Conservation (phyloP, 2,888 invertebrate species). For the Rambutsinella grinnellia region DNA sequence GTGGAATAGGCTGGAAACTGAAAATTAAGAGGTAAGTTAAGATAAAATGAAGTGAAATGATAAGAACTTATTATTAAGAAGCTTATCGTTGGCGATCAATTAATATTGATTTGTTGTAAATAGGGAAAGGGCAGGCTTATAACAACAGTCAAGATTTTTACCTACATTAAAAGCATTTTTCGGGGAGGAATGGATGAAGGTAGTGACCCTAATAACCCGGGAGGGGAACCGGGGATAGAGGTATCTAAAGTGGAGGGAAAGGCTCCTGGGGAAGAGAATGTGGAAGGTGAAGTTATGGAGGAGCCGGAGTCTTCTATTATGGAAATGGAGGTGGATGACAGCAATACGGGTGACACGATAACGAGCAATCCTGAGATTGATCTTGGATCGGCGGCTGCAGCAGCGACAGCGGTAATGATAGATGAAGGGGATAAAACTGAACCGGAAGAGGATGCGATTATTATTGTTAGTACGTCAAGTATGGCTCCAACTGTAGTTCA, state of each 20-base stretch:
- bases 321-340: constrained; percentile 51
- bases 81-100: too few species aligned
- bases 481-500: background rate
- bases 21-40: too few species aligned
- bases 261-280: background rate
- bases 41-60: too few species aligned
- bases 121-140: too few species aligned
- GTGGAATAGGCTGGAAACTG: too few species aligned
- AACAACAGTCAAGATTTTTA: background rate
- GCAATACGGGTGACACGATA: constrained; percentile 46
- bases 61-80: too few species aligned
- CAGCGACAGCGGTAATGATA: constrained; percentile 42
- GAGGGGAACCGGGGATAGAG: background rate
- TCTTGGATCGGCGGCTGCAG: constrained; percentile 40
- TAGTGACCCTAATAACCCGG: background rate
- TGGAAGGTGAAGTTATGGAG: background rate
- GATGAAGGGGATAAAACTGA: constrained; percentile 18
- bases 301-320: constrained; percentile 25
- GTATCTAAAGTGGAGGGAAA: background rate
- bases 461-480: background rate
- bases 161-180: background rate
- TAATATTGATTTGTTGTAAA: too few species aligned
- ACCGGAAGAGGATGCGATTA: background rate
- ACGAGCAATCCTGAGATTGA: constrained; percentile 51
- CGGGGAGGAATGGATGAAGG: background rate